Evolutionary conservation across 2,888 invertebrate genomes (phyloP).

Genomic region (Leucania comma): DNA sequence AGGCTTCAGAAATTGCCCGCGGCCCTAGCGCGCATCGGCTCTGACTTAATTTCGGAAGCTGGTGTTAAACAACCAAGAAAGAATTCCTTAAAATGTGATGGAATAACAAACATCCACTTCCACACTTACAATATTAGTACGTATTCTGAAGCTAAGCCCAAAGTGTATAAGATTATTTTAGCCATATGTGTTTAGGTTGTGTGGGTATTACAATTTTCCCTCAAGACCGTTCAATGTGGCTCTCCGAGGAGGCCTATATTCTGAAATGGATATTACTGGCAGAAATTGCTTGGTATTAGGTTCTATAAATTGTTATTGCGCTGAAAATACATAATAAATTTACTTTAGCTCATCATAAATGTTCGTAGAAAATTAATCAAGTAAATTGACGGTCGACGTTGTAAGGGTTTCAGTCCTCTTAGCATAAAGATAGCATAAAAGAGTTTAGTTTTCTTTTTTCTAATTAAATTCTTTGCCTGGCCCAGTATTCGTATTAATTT

Average conservation of each 20-base stretch:
- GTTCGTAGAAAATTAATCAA: constrained; percentile 19
- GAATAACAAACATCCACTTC: not conserved
- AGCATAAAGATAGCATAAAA: too few relatives aligned
- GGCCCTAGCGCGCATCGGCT: too few relatives aligned
- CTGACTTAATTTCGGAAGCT: too few relatives aligned
- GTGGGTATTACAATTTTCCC: constrained; percentile 35
- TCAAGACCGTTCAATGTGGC: constrained; percentile 16
- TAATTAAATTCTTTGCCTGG: too few relatives aligned
- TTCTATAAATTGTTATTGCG: constrained; percentile 39
- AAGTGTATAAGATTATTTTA: constrained; percentile 19
- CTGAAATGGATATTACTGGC: constrained; percentile 43
- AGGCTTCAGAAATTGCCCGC: too few relatives aligned
- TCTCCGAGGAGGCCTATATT: constrained; percentile 1
- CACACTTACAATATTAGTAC: not conserved
- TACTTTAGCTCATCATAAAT: not conserved
- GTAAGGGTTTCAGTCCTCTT: not conserved
- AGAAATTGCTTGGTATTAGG: constrained; percentile 29
- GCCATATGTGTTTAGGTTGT: not conserved
- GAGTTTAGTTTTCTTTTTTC: too few relatives aligned
- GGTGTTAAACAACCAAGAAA: not conserved
- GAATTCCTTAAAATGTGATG: not conserved
- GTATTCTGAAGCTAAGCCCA: constrained; percentile 18
- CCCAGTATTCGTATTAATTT: too few relatives aligned
- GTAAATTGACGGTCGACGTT: constrained; percentile 7
- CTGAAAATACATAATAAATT: constrained; percentile 20